phyloP scores from a whole-genome alignment of 2,113 vertebrate species.

The Pachyramphus minor region DNA sequence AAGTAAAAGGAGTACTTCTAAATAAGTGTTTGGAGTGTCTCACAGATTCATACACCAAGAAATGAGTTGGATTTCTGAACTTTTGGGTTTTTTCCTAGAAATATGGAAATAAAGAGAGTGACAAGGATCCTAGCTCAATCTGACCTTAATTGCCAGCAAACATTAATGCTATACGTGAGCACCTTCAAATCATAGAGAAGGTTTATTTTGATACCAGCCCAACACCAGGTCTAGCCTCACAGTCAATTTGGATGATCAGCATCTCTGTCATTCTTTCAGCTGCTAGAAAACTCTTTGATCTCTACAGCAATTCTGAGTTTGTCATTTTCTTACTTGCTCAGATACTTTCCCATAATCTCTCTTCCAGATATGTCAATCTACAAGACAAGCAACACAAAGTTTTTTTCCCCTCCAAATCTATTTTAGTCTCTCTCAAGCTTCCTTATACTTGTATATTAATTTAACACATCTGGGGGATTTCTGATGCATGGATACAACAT shows the following conservation, averaged over 20 bases:
- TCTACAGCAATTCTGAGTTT: not conserved
- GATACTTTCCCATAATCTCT: not conserved
- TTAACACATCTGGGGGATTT: not conserved
- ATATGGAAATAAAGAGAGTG: not conserved
- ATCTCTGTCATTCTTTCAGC: not conserved
- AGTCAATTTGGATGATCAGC: not conserved
- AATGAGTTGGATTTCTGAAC: not conserved
- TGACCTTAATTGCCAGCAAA: not conserved
- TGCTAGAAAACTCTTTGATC: not conserved
- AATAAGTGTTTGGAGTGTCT: not conserved
- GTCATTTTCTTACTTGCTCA: not conserved
- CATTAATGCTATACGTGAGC: accelerated
- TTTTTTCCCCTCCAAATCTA: not conserved
- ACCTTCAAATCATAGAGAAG: not conserved
- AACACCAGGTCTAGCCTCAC: not conserved
- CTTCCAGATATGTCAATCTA: not conserved
- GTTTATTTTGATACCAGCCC: not conserved
- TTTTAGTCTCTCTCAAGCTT: not conserved
- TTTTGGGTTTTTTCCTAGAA: not conserved
- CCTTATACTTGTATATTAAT: not conserved
- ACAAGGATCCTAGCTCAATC: not conserved
- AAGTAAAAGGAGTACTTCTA: not conserved
- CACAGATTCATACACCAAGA: accelerated
- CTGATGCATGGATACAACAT: not conserved
- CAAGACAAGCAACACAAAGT: not conserved